Percentiles rank a stretch among this genome's conserved stretches.
Evolutionary conservation across 2,888 invertebrate species (phyloP).

Genomic region (Cybosia mesomella): DNA sequence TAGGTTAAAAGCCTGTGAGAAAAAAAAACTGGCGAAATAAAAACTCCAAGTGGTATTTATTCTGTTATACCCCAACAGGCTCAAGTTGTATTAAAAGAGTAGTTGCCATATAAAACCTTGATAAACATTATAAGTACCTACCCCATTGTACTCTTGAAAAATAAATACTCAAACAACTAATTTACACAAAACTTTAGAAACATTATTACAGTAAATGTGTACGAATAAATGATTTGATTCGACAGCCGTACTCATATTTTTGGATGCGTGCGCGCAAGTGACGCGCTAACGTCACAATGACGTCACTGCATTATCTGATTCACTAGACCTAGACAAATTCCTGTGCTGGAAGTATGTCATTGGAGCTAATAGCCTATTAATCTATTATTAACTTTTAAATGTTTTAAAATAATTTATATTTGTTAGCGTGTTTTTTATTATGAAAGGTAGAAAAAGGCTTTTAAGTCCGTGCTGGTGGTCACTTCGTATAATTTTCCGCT

Average conservation of each 20-base stretch:
- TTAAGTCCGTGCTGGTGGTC: neutral
- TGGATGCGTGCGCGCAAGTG: constrained; percentile 36
- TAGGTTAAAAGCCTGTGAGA: no score
- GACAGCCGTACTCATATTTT: constrained; percentile 47
- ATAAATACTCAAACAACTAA: neutral
- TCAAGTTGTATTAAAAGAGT: no score
- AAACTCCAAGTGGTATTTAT: no score
- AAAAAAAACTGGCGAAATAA: no score
- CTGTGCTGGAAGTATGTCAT: constrained; percentile 38
- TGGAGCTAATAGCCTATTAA: constrained; percentile 24
- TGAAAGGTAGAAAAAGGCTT: constrained; percentile 4
- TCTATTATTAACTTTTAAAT: constrained; percentile 22
- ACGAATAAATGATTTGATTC: constrained; percentile 44
- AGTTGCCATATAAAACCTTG: neutral
- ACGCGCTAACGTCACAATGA: constrained; percentile 29
- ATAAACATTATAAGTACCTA: no score
- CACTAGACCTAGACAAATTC: constrained; percentile 43
- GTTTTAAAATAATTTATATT: constrained; percentile 7
- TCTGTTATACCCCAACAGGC: no score
- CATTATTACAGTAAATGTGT: constrained; percentile 18
- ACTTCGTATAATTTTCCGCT: neutral
- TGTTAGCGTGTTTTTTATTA: neutral
- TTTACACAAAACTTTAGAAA: neutral
- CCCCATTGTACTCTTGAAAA: neutral
- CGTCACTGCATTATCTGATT: constrained; percentile 53